Evolutionary conservation across 1,140 invertebrate genomes (phyloP), one percentile per base, ranked within the genome.

Genomic region (Listronotus oregonensis): DNA sequence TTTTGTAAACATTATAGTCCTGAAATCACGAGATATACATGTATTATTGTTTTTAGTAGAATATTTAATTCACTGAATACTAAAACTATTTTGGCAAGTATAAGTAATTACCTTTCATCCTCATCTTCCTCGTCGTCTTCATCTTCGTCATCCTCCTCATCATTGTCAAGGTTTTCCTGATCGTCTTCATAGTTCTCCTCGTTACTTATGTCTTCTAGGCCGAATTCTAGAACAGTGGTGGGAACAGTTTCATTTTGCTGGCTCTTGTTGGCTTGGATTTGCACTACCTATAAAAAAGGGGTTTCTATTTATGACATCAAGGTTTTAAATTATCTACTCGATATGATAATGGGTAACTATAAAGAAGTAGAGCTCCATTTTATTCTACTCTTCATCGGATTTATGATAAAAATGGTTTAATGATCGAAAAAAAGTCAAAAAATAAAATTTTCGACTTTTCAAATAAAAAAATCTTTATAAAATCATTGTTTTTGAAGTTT

Each of bases 91-190:
- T 55, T 55, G 39, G 2, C 31, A 40, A 11, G 12, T 14, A 21
- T 17, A 1, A 17, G 9, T 15, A 49, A 14, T 68, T 72, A 74
- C 73, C 73, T 67, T 3, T 71, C 69, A 52, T 75, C 71, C 27
- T 75, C 74, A 44, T 64, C 18, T 3, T 73, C 69, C 57, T 74
- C 57, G 14, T 70, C 68, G 17, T 70, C 54, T 6, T 70, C 56
- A 17, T 70, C 65, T 3, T 72, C 66, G 27, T 75, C 69, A 15
- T 66, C 65, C n/a, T 69, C 57, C 46, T 69, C 67, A 1, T 68
- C 60, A 32, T 73, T 57, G 4, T 74, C 69, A 9, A 71, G 62
- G 8, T 64, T 57, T n/a, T 70, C 69, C 6, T 67, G 56, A 52
- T 64, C 67, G 11, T 67, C 71, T 3, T 55, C 51, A 15, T 55